A percentile compares a stretch with the other conserved stretches of the same genome.
Conservation (phyloP, 1,140 invertebrate species). For the Cataglyphis hispanica region DNA sequence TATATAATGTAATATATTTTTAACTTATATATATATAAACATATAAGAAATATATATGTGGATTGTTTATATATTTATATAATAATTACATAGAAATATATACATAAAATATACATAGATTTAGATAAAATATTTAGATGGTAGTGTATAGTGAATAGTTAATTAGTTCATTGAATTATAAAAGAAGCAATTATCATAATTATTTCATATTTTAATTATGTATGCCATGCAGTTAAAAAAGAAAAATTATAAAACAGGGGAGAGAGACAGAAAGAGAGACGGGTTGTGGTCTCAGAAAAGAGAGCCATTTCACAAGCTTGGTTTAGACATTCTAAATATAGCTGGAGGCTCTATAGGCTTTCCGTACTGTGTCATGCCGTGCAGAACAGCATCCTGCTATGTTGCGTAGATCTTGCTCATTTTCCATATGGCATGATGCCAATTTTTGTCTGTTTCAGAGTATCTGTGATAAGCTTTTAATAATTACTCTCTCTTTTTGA, state of each 20-base stretch:
- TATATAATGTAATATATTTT: neutral
- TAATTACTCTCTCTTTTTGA: constrained; percentile 13
- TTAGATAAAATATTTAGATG: neutral
- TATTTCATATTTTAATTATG: constrained; percentile 68
- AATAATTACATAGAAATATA: neutral
- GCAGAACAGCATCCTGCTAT: constrained; percentile 78
- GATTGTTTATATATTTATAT: neutral
- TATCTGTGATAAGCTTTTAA: constrained; percentile 63
- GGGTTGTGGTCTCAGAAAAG: constrained; percentile 71
- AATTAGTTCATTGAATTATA: neutral
- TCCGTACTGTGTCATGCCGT: constrained; percentile 80
- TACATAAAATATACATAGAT: neutral
- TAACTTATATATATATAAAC: constrained; percentile 56
- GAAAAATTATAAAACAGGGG: constrained; percentile 65
- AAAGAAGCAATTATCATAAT: constrained; percentile 44
- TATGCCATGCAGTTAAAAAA: constrained; percentile 48
- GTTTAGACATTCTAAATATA: constrained; percentile 86
- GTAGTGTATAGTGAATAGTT: neutral
- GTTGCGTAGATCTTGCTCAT: constrained; percentile 79
- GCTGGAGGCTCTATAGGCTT: constrained; percentile 81
- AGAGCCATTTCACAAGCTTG: constrained; percentile 86
- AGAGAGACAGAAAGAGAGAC: constrained; percentile 53
- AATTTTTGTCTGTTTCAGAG: constrained; percentile 73
- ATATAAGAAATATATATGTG: neutral
- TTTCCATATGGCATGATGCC: constrained; percentile 79